Evolutionary conservation across 2,113 vertebrate genomes (phyloP), one percentile per base, ranked within the genome.

Genomic region (Eudyptes chrysolophus): DNA sequence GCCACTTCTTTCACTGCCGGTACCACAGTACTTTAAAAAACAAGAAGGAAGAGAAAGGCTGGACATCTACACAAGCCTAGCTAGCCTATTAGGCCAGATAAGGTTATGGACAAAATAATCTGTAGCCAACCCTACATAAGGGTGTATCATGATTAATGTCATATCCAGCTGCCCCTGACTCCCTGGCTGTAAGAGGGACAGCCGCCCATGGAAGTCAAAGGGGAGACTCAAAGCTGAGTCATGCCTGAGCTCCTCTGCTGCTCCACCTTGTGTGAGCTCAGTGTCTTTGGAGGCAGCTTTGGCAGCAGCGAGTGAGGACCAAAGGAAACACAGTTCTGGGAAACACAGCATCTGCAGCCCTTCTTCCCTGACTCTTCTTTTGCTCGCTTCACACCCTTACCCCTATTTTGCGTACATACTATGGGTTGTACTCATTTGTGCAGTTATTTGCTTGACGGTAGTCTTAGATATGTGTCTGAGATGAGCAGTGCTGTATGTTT

Each of bases 251-350:
- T 88, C 24, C 54, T 92, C 62, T 84, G 46, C 60, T 66, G 27
- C 68, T 87, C 85, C 71, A 72, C 49, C 49, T 91, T 54, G 11
- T n/a, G 40, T 74, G 84, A 96, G 44, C 48, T 92, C 74, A 54
- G 27, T 34, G 34, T 48, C 65, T 87, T 87, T 8, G 15, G 81
- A 87, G 78, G 24, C 40, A 65, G 34, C 36, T 40, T 85, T 92
- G 54, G 62, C 58, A 87, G 85, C 34, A 94, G 44, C 19, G 84
- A 15, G 13, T 38, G 36, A 72, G 34, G 42, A 54, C 27, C 5
- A 76, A 58, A 62, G 65, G 0, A 5, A 46, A 46, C 44, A 46
- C 44, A 89, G 22, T 75, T 72, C 55, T 58, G 40, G 18, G 48
- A 82, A 93, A 69, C 13, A 19, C 48, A 54, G 7, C 29, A 65